Base-by-base conservation (phyloP, 2,888 invertebrate species). In the Mythimna albipuncta region DNA sequence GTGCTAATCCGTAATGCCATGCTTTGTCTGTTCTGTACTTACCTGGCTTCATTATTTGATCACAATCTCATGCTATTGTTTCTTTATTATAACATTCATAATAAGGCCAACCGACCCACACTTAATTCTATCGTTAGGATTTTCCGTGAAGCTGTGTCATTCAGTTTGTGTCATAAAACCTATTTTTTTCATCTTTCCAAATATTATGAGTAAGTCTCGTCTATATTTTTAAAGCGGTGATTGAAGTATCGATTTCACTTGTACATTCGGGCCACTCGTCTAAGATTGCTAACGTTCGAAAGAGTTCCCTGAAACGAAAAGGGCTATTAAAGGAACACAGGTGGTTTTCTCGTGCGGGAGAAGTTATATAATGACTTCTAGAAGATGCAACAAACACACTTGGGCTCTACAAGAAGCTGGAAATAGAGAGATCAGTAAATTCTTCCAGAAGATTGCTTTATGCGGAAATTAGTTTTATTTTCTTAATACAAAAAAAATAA, bases 61-160 rank as follows among this genome's bases (percentile, higher is more conserved):
- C 26, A 67, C 38, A 77, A 86, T 87, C 84, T 78, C 67, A 66
- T 58, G 63, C 77, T 57, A 83, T 87, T 87, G 84, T 84, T 71
- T 81, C 74, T 69, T 61, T 69, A 78, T 72, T 79, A 75, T 72
- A 52, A 21, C 64, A 75, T 71, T 71, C 61, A 54, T 67, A 77
- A 54, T 79, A 73, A 79, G 77, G 70, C 61, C 69, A 61, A 69
- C 47, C 69, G 68, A 58, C 69, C 59, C 58, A 69, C 70, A 72
- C 62, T 77, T 75, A 76, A 59, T 67, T 63, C 38, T 57, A 62
- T 66, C 10, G 54, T 69, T 75, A 73, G 74, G 64, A 71, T 83
- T 85, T 85, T 73, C 77, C 84, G 72, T 55, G 52, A 55, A 59
- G 64, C 44, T 21, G 57, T 47, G n/a, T 66, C 41, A 52, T 69